Base-by-base conservation (phyloP, 2,113 vertebrate species). In the Lepisosteus oculatus region DNA sequence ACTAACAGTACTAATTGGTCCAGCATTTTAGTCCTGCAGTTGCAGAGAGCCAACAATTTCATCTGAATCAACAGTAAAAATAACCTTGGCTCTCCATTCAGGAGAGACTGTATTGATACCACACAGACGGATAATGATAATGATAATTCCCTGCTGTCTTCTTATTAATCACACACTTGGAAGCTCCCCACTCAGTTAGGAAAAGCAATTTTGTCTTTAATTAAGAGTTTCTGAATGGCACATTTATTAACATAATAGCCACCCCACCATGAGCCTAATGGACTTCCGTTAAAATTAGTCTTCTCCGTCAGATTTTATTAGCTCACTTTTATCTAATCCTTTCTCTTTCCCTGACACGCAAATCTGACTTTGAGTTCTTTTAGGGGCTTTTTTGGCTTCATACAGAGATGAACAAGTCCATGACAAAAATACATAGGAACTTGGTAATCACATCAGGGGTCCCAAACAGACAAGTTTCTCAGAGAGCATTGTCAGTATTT, bases 181-280 rank as follows among this genome's bases (percentile, higher is more conserved):
- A 3, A 3, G 13, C 62, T 64, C 62, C 13, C 62, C 62, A 13
- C 5, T 15, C 62, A 64, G 62, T 64, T 17, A 41, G 62, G 17
- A 64, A 64, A 64, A 64, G 62, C 62, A 64, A 64, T 64, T 64
- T 4, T 64, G 42, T 64, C 62, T 64, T 64, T 64, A 15, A 64
- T 64, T 64, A 2, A 64, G 62, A 41, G 17, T 64, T 64, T 64
- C 62, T 64, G 62, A 64, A 29, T 41, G 62, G 62, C 62, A 64
- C 62, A 3, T 64, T 64, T 64, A 64, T 15, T 64, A 64, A 41
- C 62, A 64, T 64, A 64, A 64, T 64, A 6, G 14, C 62, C 8
- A 64, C 62, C 62, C 62, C n/a, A 64, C 14, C 41, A 17, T 41
- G 5, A 64, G 62, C 15, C 62, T 64, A 64, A 64, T 1, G 62